Evolutionary conservation across 1,140 invertebrate genomes (phyloP).

Genomic region (Brachionus plicatilis): DNA sequence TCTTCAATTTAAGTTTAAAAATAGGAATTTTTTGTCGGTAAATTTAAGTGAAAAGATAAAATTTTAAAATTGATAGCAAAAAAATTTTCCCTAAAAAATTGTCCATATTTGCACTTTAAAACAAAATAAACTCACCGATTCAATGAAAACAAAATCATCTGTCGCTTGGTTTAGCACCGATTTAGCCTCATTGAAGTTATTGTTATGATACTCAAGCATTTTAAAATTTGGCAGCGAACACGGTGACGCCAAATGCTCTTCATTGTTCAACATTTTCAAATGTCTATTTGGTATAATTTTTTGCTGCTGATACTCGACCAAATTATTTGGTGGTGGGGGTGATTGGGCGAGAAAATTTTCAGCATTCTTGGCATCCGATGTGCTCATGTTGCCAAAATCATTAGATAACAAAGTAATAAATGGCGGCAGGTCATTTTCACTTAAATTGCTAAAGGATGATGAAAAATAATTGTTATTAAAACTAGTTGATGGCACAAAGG

Average conservation of each 20-base stretch:
- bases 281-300: neutral
- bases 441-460: neutral
- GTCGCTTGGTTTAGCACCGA: conserved; percentile 46
- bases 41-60: too few relatives aligned
- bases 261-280: neutral
- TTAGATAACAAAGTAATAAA: conserved; percentile 31
- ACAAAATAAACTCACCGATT: conserved; percentile 50
- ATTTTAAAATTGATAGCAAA: too few relatives aligned
- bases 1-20: too few relatives aligned
- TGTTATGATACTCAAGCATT: conserved; percentile 21
- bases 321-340: conserved; percentile 3
- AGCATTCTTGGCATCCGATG: conserved; percentile 4
- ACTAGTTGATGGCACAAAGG: conserved; percentile 31
- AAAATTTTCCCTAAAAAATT: neutral
- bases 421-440: conserved; percentile 35
- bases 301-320: neutral
- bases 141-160: conserved; percentile 71
- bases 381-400: conserved; percentile 24
- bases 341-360: neutral
- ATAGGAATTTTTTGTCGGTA: too few relatives aligned
- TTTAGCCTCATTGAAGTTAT: conserved; percentile 32
- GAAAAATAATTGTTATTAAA: conserved; percentile 29
- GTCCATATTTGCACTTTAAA: neutral
- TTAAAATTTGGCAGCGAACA: conserved; percentile 40
- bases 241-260: conserved; percentile 17